Evolutionary conservation across 2,888 invertebrate species (phyloP), one percentile per base, ranked within the genome.

Genomic region (Ephialtes manifestator): DNA sequence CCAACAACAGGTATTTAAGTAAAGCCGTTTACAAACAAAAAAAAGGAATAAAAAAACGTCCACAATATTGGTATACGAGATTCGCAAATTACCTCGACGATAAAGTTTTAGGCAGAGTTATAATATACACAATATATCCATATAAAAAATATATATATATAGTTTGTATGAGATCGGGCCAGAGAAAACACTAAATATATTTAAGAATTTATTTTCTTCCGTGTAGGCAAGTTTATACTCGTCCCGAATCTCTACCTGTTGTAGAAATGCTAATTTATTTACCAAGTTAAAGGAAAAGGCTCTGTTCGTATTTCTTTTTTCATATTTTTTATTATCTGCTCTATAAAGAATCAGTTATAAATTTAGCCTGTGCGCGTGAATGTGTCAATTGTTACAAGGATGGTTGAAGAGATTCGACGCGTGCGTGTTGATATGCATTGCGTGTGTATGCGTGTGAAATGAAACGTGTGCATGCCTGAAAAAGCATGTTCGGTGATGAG

Each of bases 1-100:
- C 91, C 96, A 96, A 88, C 96, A 96, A 93, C 96, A 95, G 92
- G 93, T 93, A 93, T 93, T 93, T 93, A 92, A 93, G 91, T 92
- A 92, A 76, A 46, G 85, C 76, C 88, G 81, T 83, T 86, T 86
- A 89, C 81, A 46, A 75, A 89, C 81, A 46, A 75, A 65, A 58
- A 20, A 65, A 65, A 70, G 48, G 65, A 63, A 58, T n/a, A 63
- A 71, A 65, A 63, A 71, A 71, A 35, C 43, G 76, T 77, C 35
- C 81, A 46, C 39, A 67, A 20, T 76, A n/a, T 63, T 31, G 67
- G 51, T 60, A 70, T 65, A 39, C 31, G 31, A 81, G 72, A 81
- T 78, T 65, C 48, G 53, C 72, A 58, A 65, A 7, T 77, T 46
- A 35, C 51, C 43, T 43, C 31, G 75, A 39, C 35, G 65, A 65